These are phyloP conservation scores for Podotricha telesiphe DNA, from an alignment of 2,888 invertebrate species.

Conservation along the genomic window DNA sequence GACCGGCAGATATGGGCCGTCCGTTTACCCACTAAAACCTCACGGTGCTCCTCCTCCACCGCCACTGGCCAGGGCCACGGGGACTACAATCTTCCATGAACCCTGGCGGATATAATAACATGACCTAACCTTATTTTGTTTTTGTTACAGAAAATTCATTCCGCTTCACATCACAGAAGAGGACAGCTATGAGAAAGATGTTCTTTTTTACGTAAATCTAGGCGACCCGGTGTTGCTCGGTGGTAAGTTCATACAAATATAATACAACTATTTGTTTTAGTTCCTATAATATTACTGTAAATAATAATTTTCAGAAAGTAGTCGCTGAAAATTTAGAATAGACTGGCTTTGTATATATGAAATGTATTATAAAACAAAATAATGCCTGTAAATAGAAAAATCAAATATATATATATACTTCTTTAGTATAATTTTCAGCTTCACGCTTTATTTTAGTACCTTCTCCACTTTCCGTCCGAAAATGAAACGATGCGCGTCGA, in stretches of 20 bases:
- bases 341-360: constrained; percentile 33
- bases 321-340: constrained; percentile 14
- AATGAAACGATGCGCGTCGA: no score
- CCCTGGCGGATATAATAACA: no score
- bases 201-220: constrained; percentile 95
- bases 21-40: no score
- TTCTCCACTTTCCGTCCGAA: no score
- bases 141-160: constrained; percentile 92
- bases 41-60: no score
- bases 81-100: no score
- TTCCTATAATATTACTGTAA: not conserved
- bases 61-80: no score
- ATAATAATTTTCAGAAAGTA: constrained; percentile 9
- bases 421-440: no score
- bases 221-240: constrained; percentile 94
- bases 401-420: no score
- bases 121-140: not conserved
- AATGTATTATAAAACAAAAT: not conserved
- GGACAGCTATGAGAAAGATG: constrained; percentile 98
- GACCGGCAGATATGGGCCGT: no score
- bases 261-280: not conserved
- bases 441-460: no score
- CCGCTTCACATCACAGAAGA: constrained; percentile 95
- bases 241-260: constrained; percentile 81
- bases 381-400: not conserved